Percentiles rank a stretch among this genome's conserved stretches.
Evolutionary conservation across 1,140 invertebrate species (phyloP).

Genomic region (Penaeus japonicus): DNA sequence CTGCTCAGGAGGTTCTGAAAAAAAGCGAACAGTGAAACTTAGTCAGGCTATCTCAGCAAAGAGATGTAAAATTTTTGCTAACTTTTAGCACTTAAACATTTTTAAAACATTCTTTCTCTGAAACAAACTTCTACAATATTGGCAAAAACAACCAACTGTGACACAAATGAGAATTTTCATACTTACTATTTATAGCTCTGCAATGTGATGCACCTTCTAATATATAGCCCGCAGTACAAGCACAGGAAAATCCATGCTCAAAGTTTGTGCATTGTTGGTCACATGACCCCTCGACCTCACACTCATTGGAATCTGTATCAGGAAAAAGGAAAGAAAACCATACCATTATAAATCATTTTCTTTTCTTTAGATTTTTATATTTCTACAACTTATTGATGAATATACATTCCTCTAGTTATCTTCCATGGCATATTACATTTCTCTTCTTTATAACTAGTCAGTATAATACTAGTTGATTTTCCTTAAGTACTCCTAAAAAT

Average conservation of each 20-base stretch:
- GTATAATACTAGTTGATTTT: too few species aligned
- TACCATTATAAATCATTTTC: background rate
- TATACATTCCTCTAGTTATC: too few species aligned
- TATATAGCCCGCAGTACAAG: conserved; percentile 78
- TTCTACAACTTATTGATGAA: too few species aligned
- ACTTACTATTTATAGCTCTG: conserved; percentile 75
- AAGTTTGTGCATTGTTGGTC: conserved; percentile 81
- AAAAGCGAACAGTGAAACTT: background rate
- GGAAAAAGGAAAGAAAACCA: conserved; percentile 61
- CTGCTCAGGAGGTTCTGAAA: conserved; percentile 68
- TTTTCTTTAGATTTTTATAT: background rate
- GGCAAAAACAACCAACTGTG: too few species aligned
- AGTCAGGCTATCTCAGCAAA: too few species aligned
- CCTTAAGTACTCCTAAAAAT: too few species aligned
- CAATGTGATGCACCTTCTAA: conserved; percentile 68
- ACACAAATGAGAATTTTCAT: background rate
- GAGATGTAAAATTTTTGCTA: too few species aligned
- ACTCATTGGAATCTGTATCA: conserved; percentile 77
- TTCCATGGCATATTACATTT: too few species aligned
- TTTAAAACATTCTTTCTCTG: too few species aligned
- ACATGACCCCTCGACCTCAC: conserved; percentile 74
- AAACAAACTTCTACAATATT: too few species aligned
- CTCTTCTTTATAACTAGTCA: too few species aligned
- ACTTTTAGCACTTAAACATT: too few species aligned
- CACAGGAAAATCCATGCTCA: conserved; percentile 76